Evolutionary conservation across 2,797 vertebrate genomes (phyloP).

Genomic region (Schizopygopsis pylzovi): DNA sequence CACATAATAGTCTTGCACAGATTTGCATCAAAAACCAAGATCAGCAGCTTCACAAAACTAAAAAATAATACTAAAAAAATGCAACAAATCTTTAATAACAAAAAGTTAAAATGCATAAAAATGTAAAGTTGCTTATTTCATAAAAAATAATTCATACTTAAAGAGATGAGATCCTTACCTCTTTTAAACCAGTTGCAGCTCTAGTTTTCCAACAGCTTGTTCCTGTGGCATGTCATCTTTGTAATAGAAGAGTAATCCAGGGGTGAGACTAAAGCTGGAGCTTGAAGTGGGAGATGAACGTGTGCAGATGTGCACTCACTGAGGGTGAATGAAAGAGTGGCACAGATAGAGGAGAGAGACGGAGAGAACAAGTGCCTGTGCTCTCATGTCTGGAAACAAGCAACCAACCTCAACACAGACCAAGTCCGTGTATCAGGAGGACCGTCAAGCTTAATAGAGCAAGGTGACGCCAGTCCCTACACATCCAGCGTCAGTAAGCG

Average conservation of each 20-base stretch:
- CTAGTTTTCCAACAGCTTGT: constrained; percentile 29
- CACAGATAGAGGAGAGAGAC: constrained; percentile 33
- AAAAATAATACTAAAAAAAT: not conserved
- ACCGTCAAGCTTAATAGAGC: constrained; percentile 42
- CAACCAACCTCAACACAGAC: constrained; percentile 38
- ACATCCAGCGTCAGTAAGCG: constrained; percentile 40
- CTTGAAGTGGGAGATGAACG: constrained; percentile 28
- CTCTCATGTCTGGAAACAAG: constrained; percentile 58
- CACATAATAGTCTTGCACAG: not conserved
- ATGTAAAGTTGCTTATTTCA: not conserved
- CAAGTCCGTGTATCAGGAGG: constrained; percentile 31
- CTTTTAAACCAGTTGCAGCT: constrained; percentile 6
- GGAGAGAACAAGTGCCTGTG: constrained; percentile 59
- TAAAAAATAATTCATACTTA: not conserved
- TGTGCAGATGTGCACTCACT: constrained; percentile 33
- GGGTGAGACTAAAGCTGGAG: constrained; percentile 17
- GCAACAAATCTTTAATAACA: not conserved
- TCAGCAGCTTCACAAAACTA: not conserved
- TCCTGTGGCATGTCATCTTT: constrained; percentile 31
- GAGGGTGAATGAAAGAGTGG: constrained; percentile 31
- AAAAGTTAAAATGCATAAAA: not conserved
- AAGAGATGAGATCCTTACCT: constrained; percentile 21
- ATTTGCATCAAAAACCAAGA: not conserved
- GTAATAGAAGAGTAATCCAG: constrained; percentile 13
- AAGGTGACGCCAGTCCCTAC: constrained; percentile 36